Evolutionary conservation across 2,888 invertebrate genomes (phyloP), one percentile per base, ranked within the genome.

Genomic region (Philaethria dido): DNA sequence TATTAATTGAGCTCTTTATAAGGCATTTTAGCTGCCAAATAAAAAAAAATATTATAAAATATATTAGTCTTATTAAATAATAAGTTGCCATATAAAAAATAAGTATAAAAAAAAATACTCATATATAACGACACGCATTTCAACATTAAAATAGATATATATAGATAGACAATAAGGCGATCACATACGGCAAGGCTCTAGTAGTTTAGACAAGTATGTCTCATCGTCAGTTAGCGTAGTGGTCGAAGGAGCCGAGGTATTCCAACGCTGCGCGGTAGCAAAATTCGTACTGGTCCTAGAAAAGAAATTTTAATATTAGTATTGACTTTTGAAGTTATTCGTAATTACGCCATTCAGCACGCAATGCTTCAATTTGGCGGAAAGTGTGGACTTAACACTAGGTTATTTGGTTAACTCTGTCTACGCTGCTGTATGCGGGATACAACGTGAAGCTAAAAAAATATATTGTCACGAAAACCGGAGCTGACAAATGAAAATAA

Each of bases 251-350:
- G 78, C 98, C 98, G 86, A 99, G 95, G 93, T 99, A 99, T 88
- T 99, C 99, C 87, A 99, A 94, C 78, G 99, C 99, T 70, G 99
- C 99, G 79, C 98, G 96, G 93, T 99, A 99, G 93, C 99, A 99
- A 94, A 99, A 99, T 91, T 99, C 98, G 93, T 99, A 99, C 93
- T 99, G 99, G 93, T 99, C 99, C 98, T 98, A 88, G 86, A 76
- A 76, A 72, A 76, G 63, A 52, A 68, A 61, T 39, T 71, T 65
- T 62, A 67, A 25, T 16, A 29, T 61, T 44, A 25, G 33, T 63
- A 65, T 62, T 44, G 36, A n/a, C 5, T 1, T 14, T 13, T 29
- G 2, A 29, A 14, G n/a, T 11, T n/a, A n/a, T n/a, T n/a, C n/a
- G n/a, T n/a, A n/a, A n/a, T n/a, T n/a, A n/a, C n/a, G n/a, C n/a